Evolutionary conservation across 2,113 vertebrate genomes (phyloP).

Genomic region (Onychorhynchus coronatus): DNA sequence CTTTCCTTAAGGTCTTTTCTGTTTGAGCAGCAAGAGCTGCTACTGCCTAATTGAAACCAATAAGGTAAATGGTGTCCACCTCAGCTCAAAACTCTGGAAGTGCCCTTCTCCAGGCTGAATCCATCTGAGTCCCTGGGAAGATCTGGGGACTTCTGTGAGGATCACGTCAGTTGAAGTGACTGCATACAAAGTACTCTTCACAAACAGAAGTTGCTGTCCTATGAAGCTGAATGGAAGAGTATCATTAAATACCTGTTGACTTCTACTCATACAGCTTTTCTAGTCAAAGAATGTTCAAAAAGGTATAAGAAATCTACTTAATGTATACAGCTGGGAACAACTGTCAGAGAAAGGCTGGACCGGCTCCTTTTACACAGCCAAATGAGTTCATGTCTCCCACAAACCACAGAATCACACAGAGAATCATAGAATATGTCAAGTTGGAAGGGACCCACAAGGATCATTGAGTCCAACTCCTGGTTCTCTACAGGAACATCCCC

Average conservation of each 20-base stretch:
- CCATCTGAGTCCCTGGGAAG: neutral
- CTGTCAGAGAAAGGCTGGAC: neutral
- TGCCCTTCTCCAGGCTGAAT: neutral
- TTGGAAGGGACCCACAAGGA: neutral
- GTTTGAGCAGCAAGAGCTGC: neutral
- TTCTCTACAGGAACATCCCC: neutral
- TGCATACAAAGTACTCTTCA: neutral
- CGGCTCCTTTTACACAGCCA: neutral
- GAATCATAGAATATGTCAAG: neutral
- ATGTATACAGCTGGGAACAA: neutral
- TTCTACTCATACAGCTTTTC: neutral
- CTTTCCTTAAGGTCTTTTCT: neutral
- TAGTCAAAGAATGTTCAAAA: fast-evolving
- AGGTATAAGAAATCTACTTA: neutral
- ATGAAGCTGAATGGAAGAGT: neutral
- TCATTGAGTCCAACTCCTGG: neutral
- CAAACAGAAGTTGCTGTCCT: neutral
- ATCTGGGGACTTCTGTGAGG: neutral
- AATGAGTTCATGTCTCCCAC: neutral
- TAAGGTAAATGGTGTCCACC: neutral
- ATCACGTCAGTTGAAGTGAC: fast-evolving
- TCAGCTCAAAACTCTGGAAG: neutral
- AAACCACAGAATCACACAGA: neutral
- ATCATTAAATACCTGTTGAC: neutral
- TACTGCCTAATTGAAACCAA: neutral